Percentiles rank a stretch among this genome's conserved stretches.
Conservation (phyloP, 2,113 vertebrate genomes). For the Amblyornis subalaris region DNA sequence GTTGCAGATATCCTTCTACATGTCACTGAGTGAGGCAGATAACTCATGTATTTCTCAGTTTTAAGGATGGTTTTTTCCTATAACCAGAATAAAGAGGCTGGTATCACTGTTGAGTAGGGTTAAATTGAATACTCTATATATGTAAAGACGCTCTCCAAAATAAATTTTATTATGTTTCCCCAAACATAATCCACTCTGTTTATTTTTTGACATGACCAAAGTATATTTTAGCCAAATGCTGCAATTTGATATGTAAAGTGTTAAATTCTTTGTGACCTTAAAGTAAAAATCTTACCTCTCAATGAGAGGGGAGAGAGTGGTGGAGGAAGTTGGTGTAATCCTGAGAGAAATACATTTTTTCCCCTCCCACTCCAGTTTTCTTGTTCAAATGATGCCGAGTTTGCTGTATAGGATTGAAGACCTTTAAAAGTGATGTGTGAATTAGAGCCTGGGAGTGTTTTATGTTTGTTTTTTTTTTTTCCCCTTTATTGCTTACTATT, state of each 20-base stretch:
- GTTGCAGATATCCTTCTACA: accelerated
- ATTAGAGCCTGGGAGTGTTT: background rate
- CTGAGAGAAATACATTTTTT: background rate
- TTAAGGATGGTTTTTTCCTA: background rate
- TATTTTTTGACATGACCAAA: background rate
- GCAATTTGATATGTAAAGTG: background rate
- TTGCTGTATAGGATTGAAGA: background rate
- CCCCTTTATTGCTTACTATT: background rate
- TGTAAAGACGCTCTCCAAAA: background rate
- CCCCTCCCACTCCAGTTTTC: background rate
- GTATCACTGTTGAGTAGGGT: background rate
- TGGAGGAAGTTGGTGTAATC: background rate
- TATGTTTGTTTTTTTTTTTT: background rate
- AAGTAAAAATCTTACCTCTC: background rate
- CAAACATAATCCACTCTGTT: background rate
- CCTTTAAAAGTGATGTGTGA: background rate
- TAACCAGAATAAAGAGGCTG: background rate
- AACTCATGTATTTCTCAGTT: background rate
- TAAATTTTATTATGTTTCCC: background rate
- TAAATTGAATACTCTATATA: background rate
- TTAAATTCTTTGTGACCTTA: background rate
- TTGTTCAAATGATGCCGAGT: background rate
- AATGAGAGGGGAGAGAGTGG: accelerated
- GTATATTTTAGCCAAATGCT: background rate
- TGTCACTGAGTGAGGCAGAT: background rate